Evolutionary conservation across 2,113 vertebrate genomes (phyloP), one percentile per base, ranked within the genome.

Genomic region (Podocnemis expansa): DNA sequence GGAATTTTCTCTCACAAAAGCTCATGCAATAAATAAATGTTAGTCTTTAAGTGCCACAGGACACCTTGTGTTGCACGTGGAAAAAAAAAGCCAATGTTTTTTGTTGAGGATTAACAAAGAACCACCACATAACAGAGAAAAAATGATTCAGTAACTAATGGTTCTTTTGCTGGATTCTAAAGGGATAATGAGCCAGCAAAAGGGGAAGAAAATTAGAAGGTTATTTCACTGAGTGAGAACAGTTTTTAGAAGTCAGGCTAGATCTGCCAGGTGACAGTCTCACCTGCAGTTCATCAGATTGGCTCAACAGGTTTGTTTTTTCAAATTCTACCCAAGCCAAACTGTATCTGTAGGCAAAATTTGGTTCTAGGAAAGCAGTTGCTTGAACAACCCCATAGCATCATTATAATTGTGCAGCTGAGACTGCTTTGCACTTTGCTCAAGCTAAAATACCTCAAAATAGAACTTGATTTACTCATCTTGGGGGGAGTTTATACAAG

Each of bases 291-390:
- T 8, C 3, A 17, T 5, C 7, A 22, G 11, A n/a, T 80, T 51
- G 78, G 2, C 10, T 47, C 56, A 25, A 2, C 45, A 83, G 84
- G 82, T 73, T 5, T 0, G 29, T 78, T 70, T 49, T 70, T 43
- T 63, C 31, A 11, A 49, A 31, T 56, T 85, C 21, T 81, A 82
- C 5, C 7, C 41, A 3, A 10, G 8, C 78, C 76, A 51, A 24
- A n/a, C 6, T 3, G 45, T 83, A 63, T 6, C 24, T 54, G 70
- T 13, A 6, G 1, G 5, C 1, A 0, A 27, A 51, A 16, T 8
- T 54, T 7, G 89, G 16, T 52, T 89, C 45, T 89, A 31, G 49
- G 11, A 76, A 78, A 93, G 17, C 25, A 85, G 5, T 5, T 54
- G 3, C 25, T 82, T 73, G 76, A 78, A 56, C 7, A 10, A 0